Base-by-base conservation (phyloP, 2,888 invertebrate species). In the Itoplectis maculator region DNA sequence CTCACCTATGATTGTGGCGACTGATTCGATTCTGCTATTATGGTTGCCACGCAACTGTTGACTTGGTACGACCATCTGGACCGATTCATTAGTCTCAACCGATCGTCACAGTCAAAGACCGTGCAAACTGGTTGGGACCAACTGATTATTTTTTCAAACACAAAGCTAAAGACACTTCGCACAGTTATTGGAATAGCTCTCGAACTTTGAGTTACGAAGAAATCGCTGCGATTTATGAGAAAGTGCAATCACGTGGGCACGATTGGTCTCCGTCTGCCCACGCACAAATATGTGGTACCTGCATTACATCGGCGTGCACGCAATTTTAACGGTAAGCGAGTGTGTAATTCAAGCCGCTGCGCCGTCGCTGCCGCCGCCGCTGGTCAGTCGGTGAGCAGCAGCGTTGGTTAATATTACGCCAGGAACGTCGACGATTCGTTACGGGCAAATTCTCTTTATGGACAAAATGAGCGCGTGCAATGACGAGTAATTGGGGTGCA, bases 401-500 rank as follows among this genome's bases (percentile, higher is more conserved):
- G 51, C 56, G 56, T 35, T 47, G 70, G 56, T 35, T 29, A 70
- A 54, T 42, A 75, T 80, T 47, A 37, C 54, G 37, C n/a, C 45
- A 56, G 56, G 65, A 49, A 76, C 59, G 20, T 68, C 79, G 59
- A 72, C 40, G 49, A 72, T 66, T 70, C 81, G 70, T 81, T 66
- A 59, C 40, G 75, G 76, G 29, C 54, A 81, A 65, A 45, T 20
- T 72, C 49, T 59, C 65, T 76, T 72, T 45, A 72, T n/a, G 42
- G 40, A 56, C 59, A n/a, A 37, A 72, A 72, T 45, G 54, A 49
- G 81, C 40, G 47, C 65, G 65, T n/a, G 56, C 45, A 81, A 61
- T 66, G 61, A 47, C 66, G 72, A 81, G 76, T 81, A 72, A 81
- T 81, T 73, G 70, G 66, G 42, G 66, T 18, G 29, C 56, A 70